Percentiles rank a stretch among this genome's conserved stretches.
Evolutionary conservation across 2,113 vertebrate species (phyloP).

Genomic region (Fregetta grallaria): DNA sequence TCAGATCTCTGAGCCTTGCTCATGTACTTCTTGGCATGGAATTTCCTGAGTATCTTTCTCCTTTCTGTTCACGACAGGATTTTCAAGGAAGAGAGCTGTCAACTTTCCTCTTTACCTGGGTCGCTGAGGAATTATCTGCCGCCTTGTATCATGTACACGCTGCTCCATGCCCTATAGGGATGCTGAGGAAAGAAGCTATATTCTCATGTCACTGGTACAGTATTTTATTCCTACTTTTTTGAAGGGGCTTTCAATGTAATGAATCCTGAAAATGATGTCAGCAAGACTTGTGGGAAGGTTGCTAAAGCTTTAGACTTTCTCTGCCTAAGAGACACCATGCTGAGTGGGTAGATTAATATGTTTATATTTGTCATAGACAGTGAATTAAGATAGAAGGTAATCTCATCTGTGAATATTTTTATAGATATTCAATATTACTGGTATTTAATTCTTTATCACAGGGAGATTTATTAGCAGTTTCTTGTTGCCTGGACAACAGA

Average conservation of each 20-base stretch:
- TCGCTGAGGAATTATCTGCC: neutral
- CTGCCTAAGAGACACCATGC: neutral
- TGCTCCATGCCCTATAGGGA: neutral
- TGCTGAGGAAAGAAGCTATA: neutral
- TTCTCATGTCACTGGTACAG: neutral
- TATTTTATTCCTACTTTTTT: neutral
- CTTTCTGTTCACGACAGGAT: neutral
- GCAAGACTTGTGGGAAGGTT: neutral
- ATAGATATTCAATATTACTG: neutral
- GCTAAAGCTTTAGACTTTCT: neutral
- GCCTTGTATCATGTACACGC: rapidly evolving
- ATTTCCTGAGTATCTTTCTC: neutral
- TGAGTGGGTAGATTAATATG: neutral
- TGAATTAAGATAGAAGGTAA: neutral
- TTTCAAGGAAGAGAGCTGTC: neutral
- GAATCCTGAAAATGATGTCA: neutral
- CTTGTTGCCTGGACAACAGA: neutral
- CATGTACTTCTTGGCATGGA: neutral
- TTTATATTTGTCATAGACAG: neutral
- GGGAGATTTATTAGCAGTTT: neutral
- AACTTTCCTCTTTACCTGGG: neutral
- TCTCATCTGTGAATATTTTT: neutral
- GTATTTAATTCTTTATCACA: neutral
- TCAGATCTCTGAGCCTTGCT: neutral
- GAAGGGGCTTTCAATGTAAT: neutral